Conservation (phyloP, 2,888 invertebrate species). For the Meteorus colon region DNA sequence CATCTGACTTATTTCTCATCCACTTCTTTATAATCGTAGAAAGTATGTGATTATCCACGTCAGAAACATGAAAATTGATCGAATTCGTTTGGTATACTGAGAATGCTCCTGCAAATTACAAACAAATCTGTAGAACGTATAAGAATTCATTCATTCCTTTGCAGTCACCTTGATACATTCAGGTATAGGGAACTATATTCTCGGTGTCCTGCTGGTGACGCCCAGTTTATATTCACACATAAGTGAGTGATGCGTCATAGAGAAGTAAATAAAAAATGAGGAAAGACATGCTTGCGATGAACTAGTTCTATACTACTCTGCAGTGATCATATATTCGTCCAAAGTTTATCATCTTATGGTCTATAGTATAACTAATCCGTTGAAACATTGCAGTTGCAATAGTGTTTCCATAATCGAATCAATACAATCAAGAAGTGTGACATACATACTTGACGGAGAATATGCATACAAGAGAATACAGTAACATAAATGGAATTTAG, state of each 20-base stretch:
- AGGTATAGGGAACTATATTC: neutral
- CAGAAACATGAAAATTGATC: too few species aligned
- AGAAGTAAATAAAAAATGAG: neutral
- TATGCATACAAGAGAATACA: too few species aligned
- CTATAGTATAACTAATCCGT: neutral
- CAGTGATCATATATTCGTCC: neutral
- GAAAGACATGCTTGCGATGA: neutral
- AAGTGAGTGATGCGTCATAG: conserved; percentile 1
- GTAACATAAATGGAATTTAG: too few species aligned
- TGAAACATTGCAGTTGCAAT: neutral
- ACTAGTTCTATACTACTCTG: neutral
- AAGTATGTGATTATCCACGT: too few species aligned
- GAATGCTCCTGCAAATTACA: too few species aligned
- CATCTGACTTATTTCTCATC: too few species aligned
- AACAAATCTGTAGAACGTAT: too few species aligned
- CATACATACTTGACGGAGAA: neutral
- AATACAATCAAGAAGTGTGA: neutral
- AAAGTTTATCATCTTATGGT: neutral
- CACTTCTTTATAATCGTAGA: too few species aligned
- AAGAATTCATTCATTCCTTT: neutral
- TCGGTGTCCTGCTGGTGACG: neutral
- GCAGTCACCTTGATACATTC: neutral
- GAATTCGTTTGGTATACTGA: too few species aligned
- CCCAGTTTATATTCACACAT: neutral
- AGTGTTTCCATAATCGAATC: neutral